Base-by-base conservation (phyloP, 2,113 vertebrate species). In the Mormoops blainvillei region DNA sequence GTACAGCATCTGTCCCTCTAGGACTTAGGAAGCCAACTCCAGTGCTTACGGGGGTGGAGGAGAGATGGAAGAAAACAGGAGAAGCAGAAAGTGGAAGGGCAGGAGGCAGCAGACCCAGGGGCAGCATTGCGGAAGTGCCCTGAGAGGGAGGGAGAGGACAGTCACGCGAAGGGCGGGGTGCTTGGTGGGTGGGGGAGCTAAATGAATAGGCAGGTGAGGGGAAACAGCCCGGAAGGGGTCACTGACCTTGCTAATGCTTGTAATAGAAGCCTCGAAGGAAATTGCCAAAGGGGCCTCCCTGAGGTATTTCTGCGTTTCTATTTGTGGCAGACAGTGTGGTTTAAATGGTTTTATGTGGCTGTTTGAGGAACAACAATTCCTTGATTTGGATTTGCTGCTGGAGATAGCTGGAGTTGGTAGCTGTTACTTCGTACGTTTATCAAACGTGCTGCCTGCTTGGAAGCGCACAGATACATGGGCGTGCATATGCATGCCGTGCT, bases 381-480 rank as follows among this genome's bases (percentile, higher is more conserved):
- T 95, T 95, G 93, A 96, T 93, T 96, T 81, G 74, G 88, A 81
- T 87, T 96, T 83, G 73, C 95, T 96, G 89, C 77, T 94, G 86
- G 82, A 95, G 76, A 80, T 78, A 89, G 89, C 92, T 22, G 77
- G 78, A 94, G 85, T 89, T 68, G 86, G 83, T 78, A 74, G 91
- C 28, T 63, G 78, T 89, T 76, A 58, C 80, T 89, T 92, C 77
- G 15, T 82, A 45, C 93, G 76, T 95, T 74, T 83, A 96, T 96
- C 95, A 88, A 65, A 58, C 13, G 31, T 26, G 31, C 85, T 41
- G 52, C 68, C 2, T 83, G 97, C 95, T 91, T 38, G 63, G 91
- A 83, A 85, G 78, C 80, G 28, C 88, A 58, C 76, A 73, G 88
- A 86, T 95, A 19, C 13, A 88, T 2, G 85, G 85, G 45, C 76